phyloP scores from a whole-genome alignment of 2,888 invertebrate species.

The Euplexia lucipara region DNA sequence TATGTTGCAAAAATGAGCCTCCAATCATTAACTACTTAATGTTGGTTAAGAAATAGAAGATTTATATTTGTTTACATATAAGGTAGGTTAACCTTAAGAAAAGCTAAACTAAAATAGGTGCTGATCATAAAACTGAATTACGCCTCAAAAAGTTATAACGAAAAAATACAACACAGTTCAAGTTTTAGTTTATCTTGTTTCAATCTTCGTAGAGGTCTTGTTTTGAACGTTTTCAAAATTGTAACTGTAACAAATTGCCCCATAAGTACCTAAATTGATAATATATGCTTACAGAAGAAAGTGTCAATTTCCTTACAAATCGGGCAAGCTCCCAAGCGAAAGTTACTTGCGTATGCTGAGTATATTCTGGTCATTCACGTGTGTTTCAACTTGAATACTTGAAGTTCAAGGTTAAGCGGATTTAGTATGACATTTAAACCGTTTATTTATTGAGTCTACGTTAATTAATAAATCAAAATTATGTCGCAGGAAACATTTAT shows the following conservation, averaged over 20 bases:
- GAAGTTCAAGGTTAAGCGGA: constrained; percentile 50
- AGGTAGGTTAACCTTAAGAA: too few relatives aligned
- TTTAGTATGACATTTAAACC: constrained; percentile 33
- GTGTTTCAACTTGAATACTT: constrained; percentile 5
- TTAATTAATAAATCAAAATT: background rate
- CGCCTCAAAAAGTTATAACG: background rate
- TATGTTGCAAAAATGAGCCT: too few relatives aligned
- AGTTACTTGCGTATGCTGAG: constrained; percentile 25
- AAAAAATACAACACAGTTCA: background rate
- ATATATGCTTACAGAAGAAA: constrained; percentile 32
- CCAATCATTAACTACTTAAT: too few relatives aligned
- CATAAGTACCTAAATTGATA: constrained; percentile 5
- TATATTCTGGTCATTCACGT: constrained; percentile 22
- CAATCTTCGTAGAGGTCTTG: too few relatives aligned
- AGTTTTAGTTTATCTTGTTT: too few relatives aligned
- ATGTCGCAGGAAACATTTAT: constrained; percentile 24
- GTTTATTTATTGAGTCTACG: constrained; percentile 1
- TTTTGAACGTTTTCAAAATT: background rate
- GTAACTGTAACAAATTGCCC: background rate
- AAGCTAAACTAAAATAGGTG: too few relatives aligned
- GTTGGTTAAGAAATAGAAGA: too few relatives aligned
- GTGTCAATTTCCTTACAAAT: constrained; percentile 25
- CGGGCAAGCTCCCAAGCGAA: constrained; percentile 29
- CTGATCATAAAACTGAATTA: background rate
- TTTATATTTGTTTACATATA: too few relatives aligned